Percentiles rank a stretch among this genome's conserved stretches.
Conservation (phyloP, 2,113 vertebrate genomes). For the Rhagologus leucostigma region DNA sequence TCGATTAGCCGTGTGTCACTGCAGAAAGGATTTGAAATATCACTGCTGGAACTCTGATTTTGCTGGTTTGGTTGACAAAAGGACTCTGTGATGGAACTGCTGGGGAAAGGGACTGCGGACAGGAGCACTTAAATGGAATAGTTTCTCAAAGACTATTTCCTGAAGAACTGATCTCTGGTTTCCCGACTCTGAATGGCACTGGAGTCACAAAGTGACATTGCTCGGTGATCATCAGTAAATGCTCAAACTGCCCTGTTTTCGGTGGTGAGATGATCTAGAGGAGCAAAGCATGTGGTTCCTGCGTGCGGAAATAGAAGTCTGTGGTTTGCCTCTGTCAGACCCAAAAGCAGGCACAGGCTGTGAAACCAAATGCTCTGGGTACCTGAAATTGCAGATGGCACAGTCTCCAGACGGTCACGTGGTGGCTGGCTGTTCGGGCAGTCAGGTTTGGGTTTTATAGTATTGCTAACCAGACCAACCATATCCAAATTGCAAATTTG, state of each 20-base stretch:
- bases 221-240: neutral
- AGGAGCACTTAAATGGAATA: neutral
- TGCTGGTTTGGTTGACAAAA: neutral
- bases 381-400: neutral
- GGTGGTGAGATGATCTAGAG: neutral
- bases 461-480: neutral
- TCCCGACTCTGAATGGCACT: neutral
- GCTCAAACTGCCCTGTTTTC: neutral
- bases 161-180: neutral
- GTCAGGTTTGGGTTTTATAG: neutral
- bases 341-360: neutral
- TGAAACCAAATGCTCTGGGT: neutral
- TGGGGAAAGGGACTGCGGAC: neutral
- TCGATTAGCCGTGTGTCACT: neutral
- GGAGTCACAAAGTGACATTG: neutral
- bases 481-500: neutral
- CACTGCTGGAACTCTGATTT: neutral
- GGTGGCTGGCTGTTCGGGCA: neutral
- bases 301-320: neutral
- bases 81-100: neutral
- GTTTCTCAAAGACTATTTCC: neutral
- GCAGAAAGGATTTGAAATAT: neutral
- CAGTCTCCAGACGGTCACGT: neutral
- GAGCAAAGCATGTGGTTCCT: neutral
- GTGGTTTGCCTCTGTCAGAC: neutral